Percentiles rank a stretch among this genome's conserved stretches.
Conservation (phyloP, 2,113 vertebrate genomes). For the Dicentrarchus labrax region DNA sequence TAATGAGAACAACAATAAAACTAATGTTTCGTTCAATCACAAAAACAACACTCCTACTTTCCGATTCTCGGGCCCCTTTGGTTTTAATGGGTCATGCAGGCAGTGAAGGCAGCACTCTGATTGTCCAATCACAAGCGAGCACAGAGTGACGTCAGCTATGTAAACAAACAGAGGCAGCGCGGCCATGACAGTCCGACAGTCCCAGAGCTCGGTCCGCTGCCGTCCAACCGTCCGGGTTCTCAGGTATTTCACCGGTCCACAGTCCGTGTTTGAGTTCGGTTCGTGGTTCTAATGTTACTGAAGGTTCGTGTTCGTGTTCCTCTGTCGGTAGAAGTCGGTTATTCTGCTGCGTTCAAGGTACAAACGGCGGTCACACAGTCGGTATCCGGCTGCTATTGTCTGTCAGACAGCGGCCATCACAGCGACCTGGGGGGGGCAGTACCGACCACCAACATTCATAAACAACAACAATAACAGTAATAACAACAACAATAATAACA, state of each 20-base stretch:
- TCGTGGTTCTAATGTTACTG: fast-evolving
- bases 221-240: background rate
- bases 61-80: background rate
- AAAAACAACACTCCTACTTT: background rate
- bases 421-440: too few relatives aligned
- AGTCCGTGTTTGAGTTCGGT: fast-evolving
- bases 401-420: constrained; percentile 50
- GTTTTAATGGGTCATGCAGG: fast-evolving
- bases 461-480: too few relatives aligned
- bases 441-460: too few relatives aligned
- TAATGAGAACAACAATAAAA: too few relatives aligned
- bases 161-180: constrained; percentile 76
- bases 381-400: constrained; percentile 28
- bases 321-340: background rate
- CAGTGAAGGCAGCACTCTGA: constrained; percentile 16
- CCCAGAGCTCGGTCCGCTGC: constrained; percentile 11
- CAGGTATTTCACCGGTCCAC: background rate
- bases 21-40: too few relatives aligned
- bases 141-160: constrained; percentile 55
- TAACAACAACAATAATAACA: too few relatives aligned
- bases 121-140: constrained; percentile 55
- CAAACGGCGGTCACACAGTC: background rate
- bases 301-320: background rate
- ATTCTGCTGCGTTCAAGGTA: background rate
- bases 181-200: constrained; percentile 57